Percentiles rank a stretch among this genome's conserved stretches.
These are phyloP conservation scores for Chionodraco myersi DNA, from an alignment of 2,113 vertebrate species.

Conservation along the genomic window DNA sequence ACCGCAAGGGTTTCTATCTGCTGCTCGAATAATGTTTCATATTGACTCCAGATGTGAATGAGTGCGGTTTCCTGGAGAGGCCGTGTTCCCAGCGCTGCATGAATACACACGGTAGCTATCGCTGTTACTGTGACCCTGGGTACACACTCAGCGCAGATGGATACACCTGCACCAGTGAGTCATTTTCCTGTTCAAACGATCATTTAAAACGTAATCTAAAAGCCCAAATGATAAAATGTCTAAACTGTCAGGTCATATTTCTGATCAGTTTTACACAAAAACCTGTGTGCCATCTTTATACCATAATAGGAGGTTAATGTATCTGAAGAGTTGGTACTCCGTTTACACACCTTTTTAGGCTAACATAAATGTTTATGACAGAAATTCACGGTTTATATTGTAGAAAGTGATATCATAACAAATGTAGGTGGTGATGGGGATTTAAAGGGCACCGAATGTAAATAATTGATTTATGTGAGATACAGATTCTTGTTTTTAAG, in stretches of 20 bases:
- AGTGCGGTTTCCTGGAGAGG: constrained; percentile 75
- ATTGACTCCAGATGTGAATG: constrained; percentile 82
- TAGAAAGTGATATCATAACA: constrained; percentile 45
- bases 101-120: constrained; percentile 81
- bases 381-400: constrained; percentile 47
- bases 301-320: constrained; percentile 43
- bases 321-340: neutral
- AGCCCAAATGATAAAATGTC: constrained; percentile 10
- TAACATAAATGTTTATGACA: constrained; percentile 51
- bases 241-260: constrained; percentile 10
- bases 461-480: constrained; percentile 7
- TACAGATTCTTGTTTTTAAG: constrained; percentile 1
- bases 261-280: constrained; percentile 35
- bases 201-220: constrained; percentile 10
- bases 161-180: constrained; percentile 78
- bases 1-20: constrained; percentile 52
- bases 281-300: constrained; percentile 39
- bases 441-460: constrained; percentile 22
- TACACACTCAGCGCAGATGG: constrained; percentile 74
- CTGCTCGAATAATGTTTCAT: constrained; percentile 55
- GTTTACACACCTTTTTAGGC: constrained; percentile 43
- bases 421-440: constrained; percentile 2
- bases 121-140: constrained; percentile 80
- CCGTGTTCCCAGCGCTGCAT: constrained; percentile 81
- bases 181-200: constrained; percentile 32